Base-by-base conservation (phyloP, 2,113 vertebrate species). In the Gavialis gangeticus region DNA sequence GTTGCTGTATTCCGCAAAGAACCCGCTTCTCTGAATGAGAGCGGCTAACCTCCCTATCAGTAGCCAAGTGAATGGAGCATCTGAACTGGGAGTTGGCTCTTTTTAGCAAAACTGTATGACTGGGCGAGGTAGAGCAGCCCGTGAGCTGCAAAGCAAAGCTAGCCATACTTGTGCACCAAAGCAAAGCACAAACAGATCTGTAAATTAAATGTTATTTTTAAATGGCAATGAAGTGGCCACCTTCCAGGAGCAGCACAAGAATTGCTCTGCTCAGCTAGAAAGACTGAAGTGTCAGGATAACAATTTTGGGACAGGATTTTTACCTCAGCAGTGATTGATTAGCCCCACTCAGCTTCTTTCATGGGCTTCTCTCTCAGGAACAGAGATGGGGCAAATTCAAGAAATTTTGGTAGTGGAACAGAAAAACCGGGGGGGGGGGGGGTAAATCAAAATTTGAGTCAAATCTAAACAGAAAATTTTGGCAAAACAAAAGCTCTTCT, bases 371-470 rank as follows among this genome's bases (percentile, higher is more conserved):
- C 25, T 62, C 2, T 1, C 17, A 75, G 55, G 56, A 22, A 55
- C 3, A 0, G 0, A 67, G 54, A 2, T 27, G 2, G 12, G 27
- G 91, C 46, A 46, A 46, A 46, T 46, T 46, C 7, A 7, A 46
- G 46, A 46, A 46, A 9, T 46, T 46, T 46, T 46, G 46, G 46
- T 46, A 46, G 46, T 46, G 46, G 46, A 46, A 46, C 46, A 46
- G 46, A 46, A 46, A 46, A 46, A n/a, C n/a, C n/a, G n/a, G n/a
- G n/a, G 7, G 46, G 3, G 46, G 46, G 46, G 46, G 46, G 46
- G 34, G 34, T 4, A 34, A 46, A 46, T 46, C 46, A 46, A 46
- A 46, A 46, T 46, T 9, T 46, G 46, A 46, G 46, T 46, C 46
- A 46, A 46, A 46, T 46, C 46, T 46, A 46, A 46, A 46, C 46